These are phyloP conservation scores for Podocnemis expansa DNA, from an alignment of 2,113 vertebrate species.

Conservation along the genomic window DNA sequence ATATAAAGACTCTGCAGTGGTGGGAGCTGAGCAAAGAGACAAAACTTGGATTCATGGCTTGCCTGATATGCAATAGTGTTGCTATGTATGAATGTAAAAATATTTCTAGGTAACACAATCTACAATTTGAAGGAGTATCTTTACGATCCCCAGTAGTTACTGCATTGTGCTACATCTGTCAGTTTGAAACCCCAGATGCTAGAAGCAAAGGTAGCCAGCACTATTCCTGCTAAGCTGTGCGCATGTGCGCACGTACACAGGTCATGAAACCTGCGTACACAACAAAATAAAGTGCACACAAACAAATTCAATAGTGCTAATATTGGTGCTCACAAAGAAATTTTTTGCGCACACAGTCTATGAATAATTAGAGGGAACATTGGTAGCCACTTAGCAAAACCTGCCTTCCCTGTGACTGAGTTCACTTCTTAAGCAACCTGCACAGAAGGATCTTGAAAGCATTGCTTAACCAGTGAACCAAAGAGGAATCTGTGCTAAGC, in stretches of 20 bases:
- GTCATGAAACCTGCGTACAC: too few relatives aligned
- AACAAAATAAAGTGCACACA: too few relatives aligned
- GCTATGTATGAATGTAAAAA: not conserved
- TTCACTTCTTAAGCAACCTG: conserved; percentile 1
- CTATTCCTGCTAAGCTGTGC: too few relatives aligned
- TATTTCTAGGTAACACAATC: not conserved
- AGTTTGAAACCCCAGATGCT: not conserved
- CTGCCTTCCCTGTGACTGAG: conserved; percentile 3
- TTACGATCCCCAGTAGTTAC: not conserved
- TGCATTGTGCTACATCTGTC: not conserved
- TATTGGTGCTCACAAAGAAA: too few relatives aligned
- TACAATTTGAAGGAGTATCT: not conserved
- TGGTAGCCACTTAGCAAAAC: not conserved
- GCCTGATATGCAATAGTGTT: not conserved
- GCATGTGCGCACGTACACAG: too few relatives aligned
- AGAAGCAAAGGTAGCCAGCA: not conserved
- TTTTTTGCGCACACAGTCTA: too few relatives aligned
- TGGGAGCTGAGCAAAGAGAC: not conserved
- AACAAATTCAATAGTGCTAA: too few relatives aligned
- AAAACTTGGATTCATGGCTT: not conserved
- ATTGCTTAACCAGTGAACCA: not conserved
- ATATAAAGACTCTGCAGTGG: not conserved
- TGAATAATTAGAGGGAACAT: too few relatives aligned
- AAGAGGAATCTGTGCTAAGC: not conserved
- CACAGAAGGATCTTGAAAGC: not conserved